phyloP scores from a whole-genome alignment of 2,113 vertebrate genomes.

The Triplophysa rosa region DNA sequence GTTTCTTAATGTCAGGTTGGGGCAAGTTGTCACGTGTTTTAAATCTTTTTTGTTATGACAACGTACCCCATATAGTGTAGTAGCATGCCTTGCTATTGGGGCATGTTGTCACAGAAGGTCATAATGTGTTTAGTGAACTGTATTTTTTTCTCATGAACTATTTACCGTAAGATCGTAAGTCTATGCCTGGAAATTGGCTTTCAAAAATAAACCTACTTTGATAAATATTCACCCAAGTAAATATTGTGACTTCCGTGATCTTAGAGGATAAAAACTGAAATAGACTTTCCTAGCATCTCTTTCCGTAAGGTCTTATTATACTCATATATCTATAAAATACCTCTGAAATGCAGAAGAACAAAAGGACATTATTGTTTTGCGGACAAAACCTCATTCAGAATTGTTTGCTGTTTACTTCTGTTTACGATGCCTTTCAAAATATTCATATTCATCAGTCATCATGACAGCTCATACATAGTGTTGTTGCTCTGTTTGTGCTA shows the following conservation, averaged over 20 bases:
- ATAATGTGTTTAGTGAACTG: no score
- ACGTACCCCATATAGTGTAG: no score
- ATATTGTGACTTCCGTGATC: not conserved
- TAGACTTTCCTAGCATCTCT: not conserved
- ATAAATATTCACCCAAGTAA: no score
- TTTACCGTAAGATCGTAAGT: no score
- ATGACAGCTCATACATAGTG: constrained; percentile 1
- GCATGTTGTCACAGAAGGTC: no score
- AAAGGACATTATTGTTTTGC: not conserved
- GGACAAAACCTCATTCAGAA: constrained; percentile 6
- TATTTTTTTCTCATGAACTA: no score
- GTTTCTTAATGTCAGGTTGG: no score
- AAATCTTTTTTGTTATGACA: no score
- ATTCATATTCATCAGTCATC: constrained; percentile 35
- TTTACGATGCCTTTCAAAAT: constrained; percentile 21
- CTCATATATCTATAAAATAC: not conserved
- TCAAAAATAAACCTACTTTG: no score
- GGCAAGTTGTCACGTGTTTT: no score
- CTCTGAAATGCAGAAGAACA: not conserved
- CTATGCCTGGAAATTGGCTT: no score
- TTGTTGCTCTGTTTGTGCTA: not conserved
- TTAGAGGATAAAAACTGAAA: not conserved
- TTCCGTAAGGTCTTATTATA: not conserved
- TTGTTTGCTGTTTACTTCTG: constrained; percentile 25
- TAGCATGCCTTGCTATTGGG: no score